Percentiles rank a stretch among this genome's conserved stretches.
Conservation (phyloP, 2,113 vertebrate species). For the Anoplopoma fimbria region DNA sequence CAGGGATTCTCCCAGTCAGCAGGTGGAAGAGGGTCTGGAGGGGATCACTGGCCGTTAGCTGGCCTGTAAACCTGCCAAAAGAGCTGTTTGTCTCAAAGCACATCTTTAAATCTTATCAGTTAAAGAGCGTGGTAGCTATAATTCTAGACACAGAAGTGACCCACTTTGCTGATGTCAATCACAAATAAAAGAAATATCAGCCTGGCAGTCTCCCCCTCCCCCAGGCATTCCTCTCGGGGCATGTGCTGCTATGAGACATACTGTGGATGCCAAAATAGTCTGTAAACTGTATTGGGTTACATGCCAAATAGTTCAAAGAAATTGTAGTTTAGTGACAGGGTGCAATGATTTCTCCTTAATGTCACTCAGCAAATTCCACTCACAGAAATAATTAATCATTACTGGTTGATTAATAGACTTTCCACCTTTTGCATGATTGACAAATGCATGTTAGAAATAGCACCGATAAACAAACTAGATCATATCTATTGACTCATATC, state of each 20-base stretch:
- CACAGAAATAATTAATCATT: neutral
- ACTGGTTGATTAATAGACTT: neutral
- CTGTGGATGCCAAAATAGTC: slow-evolving; percentile 36
- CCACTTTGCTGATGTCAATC: slow-evolving; percentile 34
- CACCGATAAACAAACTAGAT: neutral
- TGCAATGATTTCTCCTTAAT: neutral
- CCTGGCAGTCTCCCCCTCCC: neutral
- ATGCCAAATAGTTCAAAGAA: neutral
- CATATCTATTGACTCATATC: neutral
- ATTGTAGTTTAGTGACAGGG: neutral
- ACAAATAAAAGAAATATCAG: slow-evolving; percentile 4
- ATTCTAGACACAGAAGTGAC: neutral
- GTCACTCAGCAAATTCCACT: neutral
- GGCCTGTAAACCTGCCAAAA: slow-evolving; percentile 90
- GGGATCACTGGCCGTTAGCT: slow-evolving; percentile 87
- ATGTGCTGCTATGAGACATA: slow-evolving; percentile 10
- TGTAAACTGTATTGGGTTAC: slow-evolving; percentile 13
- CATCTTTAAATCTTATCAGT: slow-evolving; percentile 12
- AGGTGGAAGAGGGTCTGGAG: slow-evolving; percentile 95
- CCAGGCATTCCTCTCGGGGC: slow-evolving; percentile 32
- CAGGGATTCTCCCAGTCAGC: slow-evolving; percentile 90
- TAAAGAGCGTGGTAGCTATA: neutral
- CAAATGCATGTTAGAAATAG: neutral
- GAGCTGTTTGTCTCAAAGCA: slow-evolving; percentile 40
- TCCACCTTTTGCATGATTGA: neutral